phyloP scores from a whole-genome alignment of 2,113 vertebrate genomes.

The Silurus meridionalis region DNA sequence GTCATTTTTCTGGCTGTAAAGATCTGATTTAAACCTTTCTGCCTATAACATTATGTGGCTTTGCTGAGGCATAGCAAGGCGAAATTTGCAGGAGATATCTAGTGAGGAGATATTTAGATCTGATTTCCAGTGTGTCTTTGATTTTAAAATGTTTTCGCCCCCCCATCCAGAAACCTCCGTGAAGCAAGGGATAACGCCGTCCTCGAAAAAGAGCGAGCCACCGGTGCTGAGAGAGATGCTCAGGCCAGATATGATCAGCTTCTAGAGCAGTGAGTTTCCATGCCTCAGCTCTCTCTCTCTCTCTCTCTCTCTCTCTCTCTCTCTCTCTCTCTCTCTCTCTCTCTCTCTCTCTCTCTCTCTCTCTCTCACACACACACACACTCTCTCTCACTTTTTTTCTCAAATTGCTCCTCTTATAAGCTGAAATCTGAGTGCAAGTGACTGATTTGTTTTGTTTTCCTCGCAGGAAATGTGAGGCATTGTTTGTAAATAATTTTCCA shows the following conservation, averaged over 20 bases:
- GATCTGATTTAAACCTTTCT: neutral
- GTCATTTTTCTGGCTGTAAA: neutral
- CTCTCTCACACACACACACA: too few relatives aligned
- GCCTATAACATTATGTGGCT: neutral
- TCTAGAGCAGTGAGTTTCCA: conserved; percentile 87
- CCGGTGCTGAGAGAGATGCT: conserved; percentile 81
- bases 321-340: neutral
- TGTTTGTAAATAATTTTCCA: too few relatives aligned
- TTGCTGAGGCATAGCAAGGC: neutral
- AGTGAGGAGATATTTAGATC: neutral
- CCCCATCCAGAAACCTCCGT: conserved; percentile 80
- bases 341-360: neutral
- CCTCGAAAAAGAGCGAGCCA: conserved; percentile 86
- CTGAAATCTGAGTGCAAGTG: neutral
- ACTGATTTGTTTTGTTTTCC: neutral
- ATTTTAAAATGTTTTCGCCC: neutral
- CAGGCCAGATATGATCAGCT: conserved; percentile 87
- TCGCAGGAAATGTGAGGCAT: neutral
- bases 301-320: neutral
- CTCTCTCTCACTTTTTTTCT: neutral
- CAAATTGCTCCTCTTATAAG: neutral
- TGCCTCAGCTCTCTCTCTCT: neutral
- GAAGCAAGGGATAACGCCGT: conserved; percentile 89
- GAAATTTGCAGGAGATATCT: neutral
- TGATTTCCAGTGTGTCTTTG: too few relatives aligned